A percentile compares a stretch with the other conserved stretches of the same genome.
These are phyloP conservation scores for Kryptolebias ocellatus DNA, from an alignment of 2,797 vertebrate species.

Conservation along the genomic window DNA sequence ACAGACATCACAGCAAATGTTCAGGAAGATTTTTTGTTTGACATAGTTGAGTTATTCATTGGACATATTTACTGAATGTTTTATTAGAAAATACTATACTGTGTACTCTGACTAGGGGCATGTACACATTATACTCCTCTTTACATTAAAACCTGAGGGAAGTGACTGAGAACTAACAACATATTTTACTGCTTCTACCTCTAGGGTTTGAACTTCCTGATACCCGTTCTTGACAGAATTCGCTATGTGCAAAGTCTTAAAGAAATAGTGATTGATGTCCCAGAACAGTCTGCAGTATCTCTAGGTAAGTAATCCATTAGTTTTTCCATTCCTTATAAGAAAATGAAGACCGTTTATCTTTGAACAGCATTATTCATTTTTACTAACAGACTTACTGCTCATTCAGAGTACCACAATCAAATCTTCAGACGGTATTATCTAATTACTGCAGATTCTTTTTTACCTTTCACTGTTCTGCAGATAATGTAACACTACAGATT, in stretches of 20 bases:
- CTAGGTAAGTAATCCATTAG: conserved; percentile 83
- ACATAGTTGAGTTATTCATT: no score
- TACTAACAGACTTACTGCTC: background rate
- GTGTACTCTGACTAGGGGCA: no score
- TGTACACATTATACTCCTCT: no score
- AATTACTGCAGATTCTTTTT: background rate
- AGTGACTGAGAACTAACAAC: background rate
- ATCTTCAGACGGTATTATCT: background rate
- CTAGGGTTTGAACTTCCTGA: conserved; percentile 95
- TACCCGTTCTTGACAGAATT: conserved; percentile 91
- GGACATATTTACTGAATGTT: no score
- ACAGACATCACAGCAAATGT: no score
- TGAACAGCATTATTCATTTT: background rate
- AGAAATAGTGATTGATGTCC: conserved; percentile 97
- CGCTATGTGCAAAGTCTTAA: conserved; percentile 96
- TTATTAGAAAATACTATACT: no score
- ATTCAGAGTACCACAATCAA: background rate
- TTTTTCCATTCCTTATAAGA: background rate
- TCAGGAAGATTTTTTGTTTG: no score
- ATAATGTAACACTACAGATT: conserved; percentile 96
- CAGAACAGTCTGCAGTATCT: conserved; percentile 94
- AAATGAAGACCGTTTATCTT: background rate
- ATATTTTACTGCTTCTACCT: background rate
- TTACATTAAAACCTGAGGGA: no score
- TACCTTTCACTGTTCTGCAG: conserved; percentile 68